Conservation (phyloP, 1,140 invertebrate genomes). For the Pseudobourletiella spinata region DNA sequence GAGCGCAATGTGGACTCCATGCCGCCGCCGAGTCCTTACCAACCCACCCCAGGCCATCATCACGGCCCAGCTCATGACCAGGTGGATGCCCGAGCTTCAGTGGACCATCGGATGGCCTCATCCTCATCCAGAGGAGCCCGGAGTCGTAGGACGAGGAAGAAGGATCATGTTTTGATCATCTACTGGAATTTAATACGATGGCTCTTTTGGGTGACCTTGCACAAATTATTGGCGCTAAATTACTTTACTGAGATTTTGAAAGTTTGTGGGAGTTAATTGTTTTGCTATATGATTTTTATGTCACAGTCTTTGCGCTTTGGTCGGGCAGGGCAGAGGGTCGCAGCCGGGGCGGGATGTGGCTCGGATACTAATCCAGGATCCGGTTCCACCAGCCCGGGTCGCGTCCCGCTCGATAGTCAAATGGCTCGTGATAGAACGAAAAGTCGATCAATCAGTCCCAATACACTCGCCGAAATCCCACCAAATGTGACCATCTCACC, state of each 20-base stretch:
- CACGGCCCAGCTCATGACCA: constrained; percentile 18
- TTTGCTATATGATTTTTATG: background rate
- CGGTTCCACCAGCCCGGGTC: constrained; percentile 22
- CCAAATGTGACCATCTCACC: constrained; percentile 33
- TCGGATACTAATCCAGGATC: constrained; percentile 35
- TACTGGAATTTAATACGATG: constrained; percentile 35
- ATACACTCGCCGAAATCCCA: constrained; percentile 30
- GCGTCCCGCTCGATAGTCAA: constrained; percentile 34
- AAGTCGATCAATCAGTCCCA: constrained; percentile 33
- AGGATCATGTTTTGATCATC: constrained; percentile 34
- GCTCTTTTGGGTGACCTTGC: constrained; percentile 32
- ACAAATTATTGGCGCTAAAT: background rate
- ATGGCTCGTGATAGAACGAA: constrained; percentile 35
- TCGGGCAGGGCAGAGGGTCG: constrained; percentile 32
- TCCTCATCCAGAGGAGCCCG: constrained; percentile 2
- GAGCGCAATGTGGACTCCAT: constrained; percentile 35
- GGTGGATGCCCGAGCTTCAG: constrained; percentile 14
- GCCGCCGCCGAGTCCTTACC: constrained; percentile 30
- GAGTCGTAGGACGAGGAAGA: constrained; percentile 30
- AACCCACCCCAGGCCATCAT: constrained; percentile 4
- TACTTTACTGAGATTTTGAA: background rate
- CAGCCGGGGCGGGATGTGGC: constrained; percentile 33
- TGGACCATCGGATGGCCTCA: constrained; percentile 12
- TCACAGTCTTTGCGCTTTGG: constrained; percentile 32
- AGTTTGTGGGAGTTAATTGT: background rate